phyloP scores from a whole-genome alignment of 1,140 invertebrate species.

The Fopius arisanus region DNA sequence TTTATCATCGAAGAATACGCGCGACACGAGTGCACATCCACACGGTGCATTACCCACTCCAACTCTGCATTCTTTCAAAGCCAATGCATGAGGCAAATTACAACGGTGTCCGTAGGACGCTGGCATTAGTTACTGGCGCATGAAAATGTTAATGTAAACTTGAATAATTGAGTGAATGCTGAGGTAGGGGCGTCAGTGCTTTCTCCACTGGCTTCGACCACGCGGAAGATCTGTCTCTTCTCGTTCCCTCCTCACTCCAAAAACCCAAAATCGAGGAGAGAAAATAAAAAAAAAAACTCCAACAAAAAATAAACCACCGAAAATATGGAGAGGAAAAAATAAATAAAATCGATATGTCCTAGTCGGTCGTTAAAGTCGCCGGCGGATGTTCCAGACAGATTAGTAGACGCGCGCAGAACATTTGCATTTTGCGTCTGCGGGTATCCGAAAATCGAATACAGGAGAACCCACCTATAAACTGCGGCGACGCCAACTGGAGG shows the following conservation, averaged over 20 bases:
- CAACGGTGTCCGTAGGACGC: not conserved
- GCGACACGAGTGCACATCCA: not conserved
- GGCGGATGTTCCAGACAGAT: slow-evolving; percentile 57
- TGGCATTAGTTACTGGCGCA: not conserved
- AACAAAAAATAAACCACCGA: not conserved
- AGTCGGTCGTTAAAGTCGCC: slow-evolving; percentile 48
- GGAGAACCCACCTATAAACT: slow-evolving; percentile 35
- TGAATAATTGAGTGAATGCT: slow-evolving; percentile 5
- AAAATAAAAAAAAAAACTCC: no score
- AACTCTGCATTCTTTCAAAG: no score
- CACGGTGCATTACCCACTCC: no score
- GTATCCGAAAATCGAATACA: not conserved
- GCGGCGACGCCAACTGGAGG: not conserved
- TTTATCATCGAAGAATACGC: no score
- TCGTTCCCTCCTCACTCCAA: not conserved
- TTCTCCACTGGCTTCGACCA: not conserved
- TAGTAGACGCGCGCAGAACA: slow-evolving; percentile 50
- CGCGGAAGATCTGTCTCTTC: not conserved
- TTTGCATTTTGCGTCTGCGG: slow-evolving; percentile 58
- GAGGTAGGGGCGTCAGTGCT: not conserved
- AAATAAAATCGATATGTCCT: slow-evolving; percentile 8
- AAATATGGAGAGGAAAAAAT: not conserved
- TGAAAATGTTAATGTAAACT: slow-evolving; percentile 11
- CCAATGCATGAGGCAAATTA: not conserved
- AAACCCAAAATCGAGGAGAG: no score